phyloP scores from a whole-genome alignment of 1,140 invertebrate genomes.

The Scaptomyza pallida region DNA sequence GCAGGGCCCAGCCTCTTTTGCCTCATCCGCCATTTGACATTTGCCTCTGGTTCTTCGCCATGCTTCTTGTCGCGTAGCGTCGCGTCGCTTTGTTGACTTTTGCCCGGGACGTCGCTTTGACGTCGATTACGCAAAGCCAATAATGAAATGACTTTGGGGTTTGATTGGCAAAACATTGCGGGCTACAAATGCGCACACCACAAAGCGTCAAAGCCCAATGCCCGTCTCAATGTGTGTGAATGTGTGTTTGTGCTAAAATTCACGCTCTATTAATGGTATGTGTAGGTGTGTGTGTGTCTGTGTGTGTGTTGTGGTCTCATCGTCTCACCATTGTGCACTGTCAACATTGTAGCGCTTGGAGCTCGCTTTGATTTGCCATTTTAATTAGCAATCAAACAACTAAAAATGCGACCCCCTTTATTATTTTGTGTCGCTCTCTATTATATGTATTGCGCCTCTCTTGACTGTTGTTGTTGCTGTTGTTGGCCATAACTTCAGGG shows the following conservation, averaged over 20 bases:
- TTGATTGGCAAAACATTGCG: conserved; percentile 83
- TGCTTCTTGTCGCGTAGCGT: conserved; percentile 11
- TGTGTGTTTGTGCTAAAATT: conserved; percentile 75
- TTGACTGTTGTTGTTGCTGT: not conserved
- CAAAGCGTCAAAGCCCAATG: conserved; percentile 10
- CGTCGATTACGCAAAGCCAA: conserved; percentile 83
- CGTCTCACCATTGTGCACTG: conserved; percentile 45
- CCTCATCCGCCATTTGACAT: not conserved
- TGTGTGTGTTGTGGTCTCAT: conserved; percentile 12
- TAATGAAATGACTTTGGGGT: conserved; percentile 83
- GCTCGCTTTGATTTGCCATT: conserved; percentile 70
- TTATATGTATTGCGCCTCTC: not conserved
- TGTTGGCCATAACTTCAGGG: conserved; percentile 17
- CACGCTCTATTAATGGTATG: conserved; percentile 77
- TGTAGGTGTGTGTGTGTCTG: conserved; percentile 3
- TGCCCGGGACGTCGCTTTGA: conserved; percentile 69
- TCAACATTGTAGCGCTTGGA: conserved; percentile 61
- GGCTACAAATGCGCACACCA: conserved; percentile 68
- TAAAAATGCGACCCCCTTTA: conserved; percentile 16
- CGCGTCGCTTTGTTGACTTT: conserved; percentile 68
- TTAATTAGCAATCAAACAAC: conserved; percentile 77
- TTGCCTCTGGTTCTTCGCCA: not conserved
- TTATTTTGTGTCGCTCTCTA: too few relatives aligned
- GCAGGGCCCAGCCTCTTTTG: conserved; percentile 38
- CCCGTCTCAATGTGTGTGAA: not conserved